Base-by-base conservation (phyloP, 2,113 vertebrate species). In the Campylomormyrus numenius region DNA sequence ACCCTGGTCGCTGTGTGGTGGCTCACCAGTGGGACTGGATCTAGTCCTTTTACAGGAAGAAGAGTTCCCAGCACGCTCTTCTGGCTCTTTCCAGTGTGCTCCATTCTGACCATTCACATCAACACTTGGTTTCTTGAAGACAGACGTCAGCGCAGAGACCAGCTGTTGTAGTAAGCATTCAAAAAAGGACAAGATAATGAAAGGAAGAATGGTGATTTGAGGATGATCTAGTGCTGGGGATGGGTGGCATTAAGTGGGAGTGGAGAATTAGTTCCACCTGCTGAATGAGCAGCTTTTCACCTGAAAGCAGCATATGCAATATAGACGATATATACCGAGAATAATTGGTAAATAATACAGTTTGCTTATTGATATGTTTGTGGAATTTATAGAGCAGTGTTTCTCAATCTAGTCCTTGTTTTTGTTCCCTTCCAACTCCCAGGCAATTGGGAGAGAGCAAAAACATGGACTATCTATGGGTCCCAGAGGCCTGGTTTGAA, bases 11-110 rank as follows among this genome's bases (percentile, higher is more conserved):
- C 80, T 87, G 35, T 87, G 87, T 27, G 70, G 49, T 8, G 89
- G 95, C 96, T 94, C 95, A 98, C 98, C 97, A 87, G 97, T 96
- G 45, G 98, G 98, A 93, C 95, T 97, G 91, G 96, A 97, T 50
- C 96, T 95, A 15, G 95, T 96, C 92, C 96, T 94, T 21, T 95
- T 96, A 83, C 94, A 96, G 42, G 90, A 90, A 45, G 70, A 93
- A 90, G 95, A 96, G 56, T 92, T 93, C n/a, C 94, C 91, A 80
- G 93, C 91, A 84, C 93, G 94, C 87, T 77, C 92, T 42, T 94
- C 89, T 84, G 93, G 19, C 42, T 86, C 91, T 53, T 95, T 94
- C 87, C 91, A 91, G 83, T 91, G 92, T 45, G 91, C 90, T 49
- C 94, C 96, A 87, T 96, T 97, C 70, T 96, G 96, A 88, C 93